Evolutionary conservation across 2,888 invertebrate genomes (phyloP).

Genomic region (Amphipoea lucens): DNA sequence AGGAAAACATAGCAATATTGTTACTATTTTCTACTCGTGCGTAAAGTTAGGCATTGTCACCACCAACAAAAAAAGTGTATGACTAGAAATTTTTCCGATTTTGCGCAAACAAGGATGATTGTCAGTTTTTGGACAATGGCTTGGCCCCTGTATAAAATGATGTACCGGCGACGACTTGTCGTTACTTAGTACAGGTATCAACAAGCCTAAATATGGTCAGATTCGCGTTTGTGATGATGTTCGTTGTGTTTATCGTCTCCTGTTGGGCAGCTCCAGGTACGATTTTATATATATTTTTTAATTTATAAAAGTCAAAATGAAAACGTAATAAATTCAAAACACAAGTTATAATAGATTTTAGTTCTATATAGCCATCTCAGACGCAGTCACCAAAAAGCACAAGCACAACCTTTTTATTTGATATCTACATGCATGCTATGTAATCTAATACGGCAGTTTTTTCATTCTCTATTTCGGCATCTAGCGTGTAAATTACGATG

Average conservation of each 20-base stretch:
- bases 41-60: conserved; percentile 63
- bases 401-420: not conserved
- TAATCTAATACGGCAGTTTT: too few relatives aligned
- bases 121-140: conserved; percentile 69
- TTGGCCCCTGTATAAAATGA: conserved; percentile 74
- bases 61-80: conserved; percentile 68
- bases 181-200: conserved; percentile 57
- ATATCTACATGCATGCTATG: not conserved
- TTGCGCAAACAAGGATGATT: conserved; percentile 78
- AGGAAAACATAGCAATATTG: conserved; percentile 52
- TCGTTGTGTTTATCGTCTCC: conserved; percentile 66
- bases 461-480: not conserved
- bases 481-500: not conserved
- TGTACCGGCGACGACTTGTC: conserved; percentile 27
- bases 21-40: conserved; percentile 52
- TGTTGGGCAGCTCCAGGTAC: conserved; percentile 78
- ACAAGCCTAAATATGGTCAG: conserved; percentile 70
- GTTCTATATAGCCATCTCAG: not conserved
- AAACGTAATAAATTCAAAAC: not conserved
- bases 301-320: too few relatives aligned
- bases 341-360: not conserved
- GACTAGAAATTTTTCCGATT: conserved; percentile 74
- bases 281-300: too few relatives aligned
- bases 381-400: not conserved
- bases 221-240: conserved; percentile 64